These are phyloP conservation scores for Otolemur garnettii DNA, from an alignment of 2,113 vertebrate species.

Conservation along the genomic window DNA sequence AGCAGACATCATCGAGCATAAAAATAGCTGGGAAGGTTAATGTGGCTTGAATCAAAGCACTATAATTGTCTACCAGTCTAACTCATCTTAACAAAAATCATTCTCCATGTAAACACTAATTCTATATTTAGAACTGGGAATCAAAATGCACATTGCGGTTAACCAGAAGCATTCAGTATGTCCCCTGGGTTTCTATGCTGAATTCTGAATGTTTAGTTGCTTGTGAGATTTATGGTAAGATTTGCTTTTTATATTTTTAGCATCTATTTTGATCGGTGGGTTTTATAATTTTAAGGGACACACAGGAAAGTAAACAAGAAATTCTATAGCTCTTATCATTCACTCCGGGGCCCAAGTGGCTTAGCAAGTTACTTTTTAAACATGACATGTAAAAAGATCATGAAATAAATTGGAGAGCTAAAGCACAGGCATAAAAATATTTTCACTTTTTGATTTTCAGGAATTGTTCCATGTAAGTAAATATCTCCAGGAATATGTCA, in stretches of 20 bases:
- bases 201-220: background rate
- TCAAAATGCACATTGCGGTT: background rate
- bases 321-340: background rate
- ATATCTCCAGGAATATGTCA: background rate
- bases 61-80: background rate
- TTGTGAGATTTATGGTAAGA: background rate
- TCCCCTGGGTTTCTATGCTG: background rate
- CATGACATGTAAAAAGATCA: background rate
- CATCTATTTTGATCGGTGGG: background rate
- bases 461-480: background rate
- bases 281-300: background rate
- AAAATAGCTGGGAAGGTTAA: background rate
- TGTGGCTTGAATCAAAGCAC: background rate
- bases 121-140: background rate
- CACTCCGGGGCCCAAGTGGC: background rate
- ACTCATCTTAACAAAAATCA: background rate
- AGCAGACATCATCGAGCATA: background rate
- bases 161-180: background rate
- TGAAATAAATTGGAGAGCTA: background rate
- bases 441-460: conserved; percentile 29
- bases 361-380: conserved; percentile 11
- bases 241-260: background rate
- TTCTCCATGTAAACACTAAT: conserved; percentile 17
- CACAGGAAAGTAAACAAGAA: background rate
- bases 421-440: background rate